Percentiles rank a stretch among this genome's conserved stretches.
These are phyloP conservation scores for Sebastes fasciatus DNA, from an alignment of 2,113 vertebrate species.

Conservation along the genomic window DNA sequence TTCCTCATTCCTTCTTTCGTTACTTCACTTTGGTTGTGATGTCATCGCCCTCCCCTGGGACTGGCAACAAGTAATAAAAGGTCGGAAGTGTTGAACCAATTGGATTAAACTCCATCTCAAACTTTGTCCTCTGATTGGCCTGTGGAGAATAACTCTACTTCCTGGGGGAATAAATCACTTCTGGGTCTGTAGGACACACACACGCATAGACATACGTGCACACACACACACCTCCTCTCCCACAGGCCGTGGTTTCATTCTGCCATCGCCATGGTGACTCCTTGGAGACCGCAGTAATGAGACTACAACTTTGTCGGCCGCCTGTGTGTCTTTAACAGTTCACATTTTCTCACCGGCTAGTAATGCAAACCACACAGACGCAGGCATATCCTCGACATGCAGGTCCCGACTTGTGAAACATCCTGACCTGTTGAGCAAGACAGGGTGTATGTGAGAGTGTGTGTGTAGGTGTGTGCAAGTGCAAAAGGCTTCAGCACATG, in stretches of 20 bases:
- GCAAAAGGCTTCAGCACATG: conserved; percentile 2
- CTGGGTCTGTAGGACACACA: conserved; percentile 70
- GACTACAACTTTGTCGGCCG: conserved; percentile 58
- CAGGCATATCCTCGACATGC: conserved; percentile 50
- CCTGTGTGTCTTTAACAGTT: conserved; percentile 45
- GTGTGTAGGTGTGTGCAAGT: conserved; percentile 17
- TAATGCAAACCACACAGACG: conserved; percentile 31
- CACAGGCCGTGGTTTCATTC: conserved; percentile 80
- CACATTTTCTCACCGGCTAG: conserved; percentile 37
- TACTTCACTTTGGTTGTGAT: conserved; percentile 16
- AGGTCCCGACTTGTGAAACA: conserved; percentile 75
- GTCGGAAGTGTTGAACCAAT: conserved; percentile 53
- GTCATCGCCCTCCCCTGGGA: conserved; percentile 23
- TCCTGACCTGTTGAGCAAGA: conserved; percentile 75
- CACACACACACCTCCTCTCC: conserved; percentile 60
- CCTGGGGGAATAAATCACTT: conserved; percentile 69
- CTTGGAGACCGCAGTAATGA: conserved; percentile 73
- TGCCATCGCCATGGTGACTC: conserved; percentile 73
- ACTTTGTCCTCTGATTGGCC: conserved; percentile 72
- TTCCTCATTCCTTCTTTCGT: conserved; percentile 38
- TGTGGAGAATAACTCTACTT: conserved; percentile 63
- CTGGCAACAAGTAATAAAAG: conserved; percentile 27
- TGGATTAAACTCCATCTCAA: conserved; percentile 49
- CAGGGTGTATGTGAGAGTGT: conserved; percentile 32
- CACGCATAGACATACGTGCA: neutral